A percentile compares a stretch with the other conserved stretches of the same genome.
Evolutionary conservation across 37 sponge, comb jelly and placozoan genomes (phyloP).

Genomic region (Aphrocallistes beatrix): DNA sequence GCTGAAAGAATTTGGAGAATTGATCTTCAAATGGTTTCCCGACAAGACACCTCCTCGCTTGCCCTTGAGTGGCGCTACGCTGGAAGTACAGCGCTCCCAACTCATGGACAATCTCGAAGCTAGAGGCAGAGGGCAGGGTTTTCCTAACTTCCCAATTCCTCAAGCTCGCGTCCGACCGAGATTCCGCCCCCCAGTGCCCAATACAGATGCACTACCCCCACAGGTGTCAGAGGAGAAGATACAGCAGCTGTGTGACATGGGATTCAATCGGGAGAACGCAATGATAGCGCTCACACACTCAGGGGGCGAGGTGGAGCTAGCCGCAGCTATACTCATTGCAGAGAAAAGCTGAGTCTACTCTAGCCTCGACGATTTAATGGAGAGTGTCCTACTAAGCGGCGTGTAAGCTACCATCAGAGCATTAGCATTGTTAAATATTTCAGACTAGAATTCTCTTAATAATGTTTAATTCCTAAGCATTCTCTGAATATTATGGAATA

Average conservation of each 20-base stretch:
- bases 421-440: no score
- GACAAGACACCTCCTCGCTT: neutral
- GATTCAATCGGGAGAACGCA: neutral
- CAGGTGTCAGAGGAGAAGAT: neutral
- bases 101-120: neutral
- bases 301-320: neutral
- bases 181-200: neutral
- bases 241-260: neutral
- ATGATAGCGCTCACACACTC: neutral
- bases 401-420: no score
- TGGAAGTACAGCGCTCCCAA: constrained; percentile 5
- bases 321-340: neutral
- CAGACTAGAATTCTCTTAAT: no score
- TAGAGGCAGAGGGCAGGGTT: neutral
- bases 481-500: no score
- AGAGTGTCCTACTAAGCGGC: no score
- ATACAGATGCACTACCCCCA: neutral
- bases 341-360: neutral
- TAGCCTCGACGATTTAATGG: no score
- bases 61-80: neutral
- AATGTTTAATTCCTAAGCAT: no score
- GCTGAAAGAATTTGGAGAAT: neutral
- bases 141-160: neutral
- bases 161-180: neutral
- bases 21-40: neutral